Percentiles rank a stretch among this genome's conserved stretches.
phyloP scores from a whole-genome alignment of 2,888 invertebrate species.

The Euplexia lucipara region DNA sequence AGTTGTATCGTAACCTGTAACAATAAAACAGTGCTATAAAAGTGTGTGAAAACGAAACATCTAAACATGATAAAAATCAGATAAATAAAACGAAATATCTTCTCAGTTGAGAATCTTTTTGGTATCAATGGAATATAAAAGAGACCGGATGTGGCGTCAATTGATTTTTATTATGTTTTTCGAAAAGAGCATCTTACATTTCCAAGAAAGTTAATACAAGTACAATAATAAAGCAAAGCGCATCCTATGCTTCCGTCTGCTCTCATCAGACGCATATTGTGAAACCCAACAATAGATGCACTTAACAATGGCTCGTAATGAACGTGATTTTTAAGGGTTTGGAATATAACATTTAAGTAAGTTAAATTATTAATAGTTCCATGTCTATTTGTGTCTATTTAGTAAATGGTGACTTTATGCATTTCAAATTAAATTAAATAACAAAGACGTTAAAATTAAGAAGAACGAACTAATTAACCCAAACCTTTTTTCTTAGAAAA shows the following conservation, averaged over 20 bases:
- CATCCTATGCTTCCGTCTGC: slow-evolving; percentile 55
- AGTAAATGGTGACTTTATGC: background rate
- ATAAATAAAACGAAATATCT: slow-evolving; percentile 49
- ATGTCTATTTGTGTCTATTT: slow-evolving; percentile 6
- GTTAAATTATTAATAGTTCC: slow-evolving; percentile 26
- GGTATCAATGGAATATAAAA: slow-evolving; percentile 45
- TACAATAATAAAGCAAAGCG: slow-evolving; percentile 48
- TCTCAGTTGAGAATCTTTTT: slow-evolving; percentile 21
- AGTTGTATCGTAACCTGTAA: slow-evolving; percentile 96
- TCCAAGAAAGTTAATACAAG: slow-evolving; percentile 44
- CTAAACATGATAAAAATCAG: slow-evolving; percentile 51
- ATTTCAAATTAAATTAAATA: slow-evolving; percentile 2
- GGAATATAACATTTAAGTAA: slow-evolving; percentile 58
- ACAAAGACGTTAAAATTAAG: background rate
- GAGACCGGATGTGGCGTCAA: slow-evolving; percentile 40
- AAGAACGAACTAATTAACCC: background rate
- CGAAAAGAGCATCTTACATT: slow-evolving; percentile 36
- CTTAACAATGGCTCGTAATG: slow-evolving; percentile 75
- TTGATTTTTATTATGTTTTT: slow-evolving; percentile 46
- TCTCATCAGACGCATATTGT: slow-evolving; percentile 74
- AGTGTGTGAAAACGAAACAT: slow-evolving; percentile 54
- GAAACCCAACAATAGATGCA: slow-evolving; percentile 69
- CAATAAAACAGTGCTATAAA: slow-evolving; percentile 58
- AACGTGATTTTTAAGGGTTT: slow-evolving; percentile 62
- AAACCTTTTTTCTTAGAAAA: background rate